Conservation (phyloP, 2,113 vertebrate genomes). For the Butorides virescens region DNA sequence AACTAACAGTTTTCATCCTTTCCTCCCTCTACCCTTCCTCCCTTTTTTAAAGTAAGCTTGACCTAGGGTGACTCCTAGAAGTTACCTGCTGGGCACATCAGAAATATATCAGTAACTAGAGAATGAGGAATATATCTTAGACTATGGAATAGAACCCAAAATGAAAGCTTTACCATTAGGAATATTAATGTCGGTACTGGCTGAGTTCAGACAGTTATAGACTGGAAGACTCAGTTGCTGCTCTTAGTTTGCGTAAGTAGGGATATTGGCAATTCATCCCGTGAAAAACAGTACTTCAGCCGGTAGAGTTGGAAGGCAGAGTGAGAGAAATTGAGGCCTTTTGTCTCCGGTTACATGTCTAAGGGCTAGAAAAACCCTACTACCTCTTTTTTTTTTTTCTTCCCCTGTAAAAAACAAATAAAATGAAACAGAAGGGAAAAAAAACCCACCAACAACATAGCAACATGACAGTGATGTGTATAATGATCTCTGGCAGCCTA, state of each 20-base stretch:
- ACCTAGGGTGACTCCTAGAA: slow-evolving; percentile 19
- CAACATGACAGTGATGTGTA: slow-evolving; percentile 45
- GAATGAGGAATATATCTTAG: slow-evolving; percentile 13
- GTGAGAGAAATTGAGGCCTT: not conserved
- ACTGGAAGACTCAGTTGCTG: not conserved
- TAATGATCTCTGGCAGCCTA: slow-evolving; percentile 51
- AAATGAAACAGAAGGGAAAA: slow-evolving; percentile 15
- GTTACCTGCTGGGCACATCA: slow-evolving; percentile 47
- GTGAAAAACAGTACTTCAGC: not conserved
- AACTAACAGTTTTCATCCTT: not conserved
- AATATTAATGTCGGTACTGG: slow-evolving; percentile 9
- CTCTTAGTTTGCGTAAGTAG: not conserved
- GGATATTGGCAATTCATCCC: slow-evolving; percentile 25
- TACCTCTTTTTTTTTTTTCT: not conserved
- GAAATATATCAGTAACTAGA: slow-evolving; percentile 47
- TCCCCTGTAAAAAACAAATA: not conserved
- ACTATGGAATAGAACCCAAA: slow-evolving; percentile 16
- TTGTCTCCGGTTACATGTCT: slow-evolving; percentile 7
- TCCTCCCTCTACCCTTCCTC: not conserved
- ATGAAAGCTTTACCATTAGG: slow-evolving; percentile 22
- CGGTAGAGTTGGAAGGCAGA: not conserved
- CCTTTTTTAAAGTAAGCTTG: not conserved
- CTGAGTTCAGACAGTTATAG: slow-evolving; percentile 25
- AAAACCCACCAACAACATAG: slow-evolving; percentile 4
- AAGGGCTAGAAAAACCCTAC: slow-evolving; percentile 10